These are phyloP conservation scores for Mastacembelus armatus DNA, from an alignment of 2,797 vertebrate genomes.

Conservation along the genomic window DNA sequence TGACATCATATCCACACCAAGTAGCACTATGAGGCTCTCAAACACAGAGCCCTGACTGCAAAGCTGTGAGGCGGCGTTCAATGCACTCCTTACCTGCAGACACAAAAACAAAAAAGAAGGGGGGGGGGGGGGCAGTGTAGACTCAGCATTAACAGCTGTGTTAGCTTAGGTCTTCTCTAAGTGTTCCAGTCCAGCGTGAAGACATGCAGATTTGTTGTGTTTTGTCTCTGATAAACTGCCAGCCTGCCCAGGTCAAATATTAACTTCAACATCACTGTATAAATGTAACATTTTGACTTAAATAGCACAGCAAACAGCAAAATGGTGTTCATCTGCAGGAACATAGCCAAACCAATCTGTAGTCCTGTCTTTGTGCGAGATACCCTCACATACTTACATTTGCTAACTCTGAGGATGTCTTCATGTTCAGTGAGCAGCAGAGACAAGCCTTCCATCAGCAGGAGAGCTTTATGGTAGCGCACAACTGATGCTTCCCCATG, in stretches of 20 bases:
- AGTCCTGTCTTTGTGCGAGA: background rate
- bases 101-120: background rate
- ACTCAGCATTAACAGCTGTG: background rate
- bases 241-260: background rate
- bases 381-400: constrained; percentile 83
- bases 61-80: constrained; percentile 91
- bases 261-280: background rate
- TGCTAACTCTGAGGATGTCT: constrained; percentile 92
- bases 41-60: constrained; percentile 90
- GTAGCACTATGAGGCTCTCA: constrained; percentile 67
- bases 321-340: too few relatives aligned
- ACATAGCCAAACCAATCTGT: too few relatives aligned
- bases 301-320: background rate
- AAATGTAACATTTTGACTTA: background rate
- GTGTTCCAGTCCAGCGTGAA: background rate
- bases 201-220: background rate
- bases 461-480: constrained; percentile 94
- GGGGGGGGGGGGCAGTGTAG: background rate
- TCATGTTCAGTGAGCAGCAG: constrained; percentile 91
- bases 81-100: constrained; percentile 93
- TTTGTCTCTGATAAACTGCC: background rate
- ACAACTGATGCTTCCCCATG: constrained; percentile 91
- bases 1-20: constrained; percentile 39
- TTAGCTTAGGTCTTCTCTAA: background rate
- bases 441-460: constrained; percentile 95